These are phyloP conservation scores for Troilus luridus DNA, from an alignment of 2,888 invertebrate genomes.

Conservation along the genomic window DNA sequence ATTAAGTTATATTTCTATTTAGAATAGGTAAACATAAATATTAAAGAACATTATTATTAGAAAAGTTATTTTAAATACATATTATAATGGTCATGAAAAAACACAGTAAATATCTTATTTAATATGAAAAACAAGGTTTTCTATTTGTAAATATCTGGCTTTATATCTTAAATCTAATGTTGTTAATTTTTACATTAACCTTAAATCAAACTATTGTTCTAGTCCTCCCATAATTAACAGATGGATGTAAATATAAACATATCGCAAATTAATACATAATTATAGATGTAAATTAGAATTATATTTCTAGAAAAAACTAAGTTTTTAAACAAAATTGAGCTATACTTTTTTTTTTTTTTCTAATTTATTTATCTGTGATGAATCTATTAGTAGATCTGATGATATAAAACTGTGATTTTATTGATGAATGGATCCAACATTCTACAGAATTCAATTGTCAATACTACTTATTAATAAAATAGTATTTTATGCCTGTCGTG, in stretches of 20 bases:
- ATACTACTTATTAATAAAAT: not conserved
- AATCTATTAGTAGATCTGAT: not conserved
- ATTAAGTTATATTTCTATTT: too few species aligned
- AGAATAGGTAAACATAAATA: too few species aligned
- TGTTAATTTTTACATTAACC: too few species aligned
- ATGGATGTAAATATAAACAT: not conserved
- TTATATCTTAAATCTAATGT: too few species aligned
- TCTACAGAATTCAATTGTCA: not conserved
- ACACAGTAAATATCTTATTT: too few species aligned
- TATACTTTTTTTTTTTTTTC: rapidly evolving
- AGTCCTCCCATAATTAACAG: not conserved
- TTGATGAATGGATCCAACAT: not conserved
- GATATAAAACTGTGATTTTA: not conserved
- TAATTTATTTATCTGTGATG: not conserved
- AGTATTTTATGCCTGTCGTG: not conserved
- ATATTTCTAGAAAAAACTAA: not conserved
- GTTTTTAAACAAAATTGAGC: not conserved
- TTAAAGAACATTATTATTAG: too few species aligned
- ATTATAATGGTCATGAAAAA: too few species aligned
- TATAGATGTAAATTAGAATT: not conserved
- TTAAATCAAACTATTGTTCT: not conserved
- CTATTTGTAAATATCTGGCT: too few species aligned
- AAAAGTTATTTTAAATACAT: too few species aligned
- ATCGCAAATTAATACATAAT: not conserved
- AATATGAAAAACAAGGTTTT: too few species aligned